phyloP scores from a whole-genome alignment of 2,888 invertebrate genomes.

The Craniophora ligustri region DNA sequence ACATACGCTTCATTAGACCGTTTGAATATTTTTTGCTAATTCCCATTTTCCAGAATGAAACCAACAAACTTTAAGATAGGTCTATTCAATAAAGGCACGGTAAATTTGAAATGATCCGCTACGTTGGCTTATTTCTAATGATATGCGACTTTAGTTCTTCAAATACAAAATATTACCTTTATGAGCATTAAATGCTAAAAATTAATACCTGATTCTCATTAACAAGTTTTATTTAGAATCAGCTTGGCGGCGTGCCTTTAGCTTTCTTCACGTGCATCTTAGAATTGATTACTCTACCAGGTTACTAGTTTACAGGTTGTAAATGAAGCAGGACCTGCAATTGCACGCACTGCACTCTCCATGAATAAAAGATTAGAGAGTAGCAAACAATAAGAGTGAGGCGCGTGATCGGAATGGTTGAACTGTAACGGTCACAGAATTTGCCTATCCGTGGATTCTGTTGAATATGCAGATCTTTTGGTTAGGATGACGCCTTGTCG shows the following conservation, averaged over 20 bases:
- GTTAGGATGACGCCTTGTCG: slow-evolving; percentile 75
- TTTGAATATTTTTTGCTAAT: slow-evolving; percentile 11
- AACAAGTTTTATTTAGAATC: slow-evolving; percentile 1
- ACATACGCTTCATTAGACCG: slow-evolving; percentile 23
- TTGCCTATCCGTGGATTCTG: slow-evolving; percentile 75
- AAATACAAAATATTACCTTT: no score
- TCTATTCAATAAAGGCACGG: not conserved
- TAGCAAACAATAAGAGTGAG: slow-evolving; percentile 63
- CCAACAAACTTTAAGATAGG: not conserved
- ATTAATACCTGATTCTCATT: not conserved
- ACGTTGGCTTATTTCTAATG: no score
- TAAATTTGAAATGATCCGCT: no score
- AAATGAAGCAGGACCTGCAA: slow-evolving; percentile 60
- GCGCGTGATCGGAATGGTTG: slow-evolving; percentile 73
- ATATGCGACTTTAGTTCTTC: no score
- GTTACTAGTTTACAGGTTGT: slow-evolving; percentile 63
- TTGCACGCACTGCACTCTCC: slow-evolving; percentile 60
- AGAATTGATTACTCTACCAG: slow-evolving; percentile 53
- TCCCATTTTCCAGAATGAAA: not conserved
- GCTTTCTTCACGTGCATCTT: slow-evolving; percentile 33
- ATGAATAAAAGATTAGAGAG: slow-evolving; percentile 75
- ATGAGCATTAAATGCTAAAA: not conserved
- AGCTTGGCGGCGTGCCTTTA: slow-evolving; percentile 17
- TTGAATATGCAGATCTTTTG: slow-evolving; percentile 83
- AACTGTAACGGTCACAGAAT: slow-evolving; percentile 73